Percentiles rank a stretch among this genome's conserved stretches.
Conservation (phyloP, 2,888 invertebrate genomes). For the Plagodis dolabraria region DNA sequence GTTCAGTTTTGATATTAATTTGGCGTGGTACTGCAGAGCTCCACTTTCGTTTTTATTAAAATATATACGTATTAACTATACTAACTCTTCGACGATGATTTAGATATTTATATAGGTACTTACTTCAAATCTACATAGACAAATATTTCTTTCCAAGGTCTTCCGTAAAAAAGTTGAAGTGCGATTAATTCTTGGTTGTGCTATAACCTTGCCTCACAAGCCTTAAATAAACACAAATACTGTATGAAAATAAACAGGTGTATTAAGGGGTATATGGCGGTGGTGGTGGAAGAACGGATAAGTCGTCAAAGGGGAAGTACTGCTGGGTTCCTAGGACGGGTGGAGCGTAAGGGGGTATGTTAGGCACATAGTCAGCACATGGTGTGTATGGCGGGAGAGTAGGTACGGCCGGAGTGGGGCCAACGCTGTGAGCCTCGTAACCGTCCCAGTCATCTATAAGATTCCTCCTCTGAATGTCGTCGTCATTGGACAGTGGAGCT, state of each 20-base stretch:
- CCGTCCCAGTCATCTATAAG: constrained; percentile 87
- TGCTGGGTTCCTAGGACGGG: constrained; percentile 72
- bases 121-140: too few species aligned
- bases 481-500: constrained; percentile 76
- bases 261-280: constrained; percentile 81
- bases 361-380: constrained; percentile 65
- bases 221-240: constrained; percentile 43
- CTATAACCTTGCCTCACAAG: constrained; percentile 29
- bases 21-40: too few species aligned
- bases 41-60: too few species aligned
- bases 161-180: too few species aligned
- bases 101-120: too few species aligned
- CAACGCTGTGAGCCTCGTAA: constrained; percentile 85
- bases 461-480: constrained; percentile 80
- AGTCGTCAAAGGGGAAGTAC: constrained; percentile 79
- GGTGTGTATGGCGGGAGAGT: constrained; percentile 86
- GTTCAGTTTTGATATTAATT: too few species aligned
- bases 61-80: too few species aligned
- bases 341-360: constrained; percentile 64
- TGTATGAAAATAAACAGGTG: constrained; percentile 26
- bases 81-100: too few species aligned
- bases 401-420: constrained; percentile 83
- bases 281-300: constrained; percentile 78
- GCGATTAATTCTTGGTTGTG: too few species aligned
- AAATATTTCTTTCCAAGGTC: too few species aligned